Percentiles rank a stretch among this genome's conserved stretches.
Conservation (phyloP, 1,140 invertebrate species). For the Drosophila kepulauana region DNA sequence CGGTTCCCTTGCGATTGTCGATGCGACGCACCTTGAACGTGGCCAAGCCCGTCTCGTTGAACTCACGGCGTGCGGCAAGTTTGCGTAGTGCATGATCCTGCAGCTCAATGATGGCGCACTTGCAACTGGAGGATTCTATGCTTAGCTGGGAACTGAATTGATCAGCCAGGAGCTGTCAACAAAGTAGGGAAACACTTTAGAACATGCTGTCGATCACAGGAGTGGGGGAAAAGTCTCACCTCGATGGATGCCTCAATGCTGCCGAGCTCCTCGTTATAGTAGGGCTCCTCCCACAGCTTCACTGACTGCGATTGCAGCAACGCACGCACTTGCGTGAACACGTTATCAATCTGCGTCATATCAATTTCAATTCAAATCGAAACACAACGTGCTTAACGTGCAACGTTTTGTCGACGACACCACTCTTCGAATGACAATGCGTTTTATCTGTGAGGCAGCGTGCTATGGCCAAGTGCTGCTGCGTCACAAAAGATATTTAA, state of each 20-base stretch:
- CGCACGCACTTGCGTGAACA: conserved; percentile 87
- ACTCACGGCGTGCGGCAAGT: conserved; percentile 87
- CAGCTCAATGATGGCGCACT: conserved; percentile 87
- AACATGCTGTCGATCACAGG: neutral
- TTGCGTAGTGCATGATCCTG: conserved; percentile 90
- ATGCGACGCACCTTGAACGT: conserved; percentile 78
- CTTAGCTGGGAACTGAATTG: conserved; percentile 84
- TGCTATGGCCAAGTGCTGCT: neutral
- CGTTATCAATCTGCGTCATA: conserved; percentile 86
- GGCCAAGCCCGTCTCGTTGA: conserved; percentile 87
- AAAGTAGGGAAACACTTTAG: conserved; percentile 41
- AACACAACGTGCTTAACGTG: neutral
- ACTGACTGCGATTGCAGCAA: conserved; percentile 88
- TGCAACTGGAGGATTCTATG: conserved; percentile 85
- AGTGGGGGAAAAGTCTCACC: conserved; percentile 70
- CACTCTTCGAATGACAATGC: too few species aligned
- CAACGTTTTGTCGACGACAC: neutral
- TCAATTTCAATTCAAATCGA: neutral
- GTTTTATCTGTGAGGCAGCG: too few species aligned
- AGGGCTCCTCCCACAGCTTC: conserved; percentile 91
- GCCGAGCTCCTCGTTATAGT: conserved; percentile 86
- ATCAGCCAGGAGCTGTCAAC: conserved; percentile 86
- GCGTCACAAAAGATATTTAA: conserved; percentile 16
- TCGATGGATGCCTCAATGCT: conserved; percentile 84
- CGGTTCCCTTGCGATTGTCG: conserved; percentile 69